Base-by-base conservation (phyloP, 2,797 vertebrate species). In the Ctenochaetus hawaiiensis region DNA sequence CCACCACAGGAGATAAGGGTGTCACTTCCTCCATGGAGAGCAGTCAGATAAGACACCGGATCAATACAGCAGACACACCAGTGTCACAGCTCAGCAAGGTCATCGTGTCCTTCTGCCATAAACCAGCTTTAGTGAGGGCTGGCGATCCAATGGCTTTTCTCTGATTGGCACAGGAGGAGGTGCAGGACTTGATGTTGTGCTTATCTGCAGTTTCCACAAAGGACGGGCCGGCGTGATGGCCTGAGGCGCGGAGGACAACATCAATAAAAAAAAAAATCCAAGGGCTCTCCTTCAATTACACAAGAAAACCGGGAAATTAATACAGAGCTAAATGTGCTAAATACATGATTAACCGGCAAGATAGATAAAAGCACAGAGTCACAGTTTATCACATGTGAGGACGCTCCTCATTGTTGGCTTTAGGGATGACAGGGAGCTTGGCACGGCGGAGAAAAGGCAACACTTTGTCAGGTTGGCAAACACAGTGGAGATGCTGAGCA, bases 121-220 rank as follows among this genome's bases (percentile, higher is more conserved):
- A 63, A 13, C 65, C 6, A 54, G 71, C 81, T 85, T 68, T 14
- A 49, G 41, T 65, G 52, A 78, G 59, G 41, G 80, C 61, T 5
- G 39, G n/a, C 75, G 82, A 80, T 84, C 81, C 58, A 9, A 47
- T 56, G 44, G 72, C 39, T 77, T 67, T 17, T 16, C 85, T 85
- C 77, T 87, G 80, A 86, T 75, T 78, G 83, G 59, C 84, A 80
- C 57, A 53, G 41, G 67, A n/a, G 75, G 82, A 82, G 72, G 14
- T 9, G 44, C 49, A 12, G 60, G 39, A 69, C 71, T 69, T 64
- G 75, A 83, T 73, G 76, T 58, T 51, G 63, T 65, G 72, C 85
- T 87, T 89, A 89, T 87, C 87, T 77, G 2, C 69, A 0, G 14
- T 54, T 82, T 71, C 68, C 64, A 81, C 78, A 80, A 77, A 86